A percentile compares a stretch with the other conserved stretches of the same genome.
These are phyloP conservation scores for Drosophila neutralis DNA, from an alignment of 2,888 invertebrate species.

Conservation along the genomic window DNA sequence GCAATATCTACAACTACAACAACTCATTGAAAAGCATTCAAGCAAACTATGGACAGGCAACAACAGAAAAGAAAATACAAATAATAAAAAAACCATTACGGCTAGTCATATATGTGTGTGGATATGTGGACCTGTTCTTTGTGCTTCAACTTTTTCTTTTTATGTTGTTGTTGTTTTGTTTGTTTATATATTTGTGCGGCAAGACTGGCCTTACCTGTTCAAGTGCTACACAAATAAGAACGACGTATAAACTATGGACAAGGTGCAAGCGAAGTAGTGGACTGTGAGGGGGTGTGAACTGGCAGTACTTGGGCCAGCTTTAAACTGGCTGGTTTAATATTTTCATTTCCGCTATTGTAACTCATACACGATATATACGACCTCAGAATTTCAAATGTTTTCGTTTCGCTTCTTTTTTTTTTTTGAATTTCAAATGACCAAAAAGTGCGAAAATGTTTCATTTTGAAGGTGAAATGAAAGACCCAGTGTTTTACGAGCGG, in stretches of 20 bases:
- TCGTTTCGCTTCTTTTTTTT: conserved; percentile 20
- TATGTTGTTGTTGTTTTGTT: not conserved
- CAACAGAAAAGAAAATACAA: conserved; percentile 7
- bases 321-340: conserved; percentile 64
- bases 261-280: not conserved
- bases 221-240: conserved; percentile 40
- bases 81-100: conserved; percentile 22
- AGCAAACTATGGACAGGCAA: conserved; percentile 42
- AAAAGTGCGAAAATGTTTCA: conserved; percentile 44
- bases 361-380: conserved; percentile 73
- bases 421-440: conserved; percentile 21
- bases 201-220: conserved; percentile 16
- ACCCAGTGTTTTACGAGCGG: conserved; percentile 44
- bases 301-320: conserved; percentile 3
- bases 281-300: not conserved
- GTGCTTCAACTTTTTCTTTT: conserved; percentile 17
- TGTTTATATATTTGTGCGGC: not conserved
- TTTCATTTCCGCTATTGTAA: conserved; percentile 76
- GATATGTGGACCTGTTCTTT: conserved; percentile 40
- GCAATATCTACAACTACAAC: conserved; percentile 24
- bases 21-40: conserved; percentile 60
- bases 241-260: conserved; percentile 1
- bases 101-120: conserved; percentile 17
- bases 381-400: conserved; percentile 50
- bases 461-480: conserved; percentile 75